Evolutionary conservation across 1,140 invertebrate species (phyloP), one percentile per base, ranked within the genome.

Genomic region (Ips typographus): DNA sequence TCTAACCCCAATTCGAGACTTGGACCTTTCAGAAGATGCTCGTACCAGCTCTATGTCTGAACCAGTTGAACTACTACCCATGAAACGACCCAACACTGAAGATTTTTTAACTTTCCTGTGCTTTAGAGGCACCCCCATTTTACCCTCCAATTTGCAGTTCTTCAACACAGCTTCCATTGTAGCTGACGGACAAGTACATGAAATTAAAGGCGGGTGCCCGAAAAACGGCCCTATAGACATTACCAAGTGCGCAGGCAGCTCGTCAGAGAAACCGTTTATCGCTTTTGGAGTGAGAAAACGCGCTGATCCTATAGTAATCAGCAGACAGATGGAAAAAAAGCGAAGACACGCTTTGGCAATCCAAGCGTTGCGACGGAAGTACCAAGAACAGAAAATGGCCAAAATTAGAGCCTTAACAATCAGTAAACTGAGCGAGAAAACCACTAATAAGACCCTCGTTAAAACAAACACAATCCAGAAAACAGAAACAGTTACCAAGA

Each of bases 81-180:
- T 87, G 56, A 90, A 87, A 77, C 82, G 90, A 73, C 92, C 93
- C 41, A 94, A 94, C 74, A 94, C 94, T 2, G 93, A 95, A 84
- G 93, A 95, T 80, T 95, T 96, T 78, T 78, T 96, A 38, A 95
- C 92, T 70, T 96, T 94, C 80, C 83, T 96, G 2, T 95, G 94
- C 80, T 90, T 94, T 73, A 84, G 93, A 84, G 91, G 93, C 61
- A 92, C 91, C 39, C 83, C 88, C 36, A 85, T 89, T 68, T 80
- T 94, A 68, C 92, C 92, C 42, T 83, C 89, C 2, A 87, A 85
- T 70, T 81, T 94, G 59, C 89, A 93, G 78, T 91, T 91, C 72
- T 90, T 93, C 66, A 93, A 91, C 75, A 77, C 76, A 36, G 77
- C 79, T 5, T 77, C 76, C 8, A 78, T 77, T 62, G 75, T 77